Evolutionary conservation across 2,797 vertebrate genomes (phyloP), one percentile per base, ranked within the genome.

Genomic region (Poeciliopsis paucimaculata): DNA sequence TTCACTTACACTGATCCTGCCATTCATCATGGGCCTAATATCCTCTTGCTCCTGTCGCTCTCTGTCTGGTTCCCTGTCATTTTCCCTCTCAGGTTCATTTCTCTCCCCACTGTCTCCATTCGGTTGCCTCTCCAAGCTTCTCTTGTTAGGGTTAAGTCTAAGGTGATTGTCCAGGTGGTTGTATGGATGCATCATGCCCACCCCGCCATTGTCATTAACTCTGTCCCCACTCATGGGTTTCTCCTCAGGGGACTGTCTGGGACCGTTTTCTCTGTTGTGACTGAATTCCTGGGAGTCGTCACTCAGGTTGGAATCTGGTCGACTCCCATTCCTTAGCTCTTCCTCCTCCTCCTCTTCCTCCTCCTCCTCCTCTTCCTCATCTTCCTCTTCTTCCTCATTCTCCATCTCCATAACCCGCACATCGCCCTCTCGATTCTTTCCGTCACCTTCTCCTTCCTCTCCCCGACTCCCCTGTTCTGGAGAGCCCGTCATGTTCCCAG

Each of bases 291-390:
- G 93, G 0, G 95, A 96, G 94, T 99, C 98, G 93, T 98, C 97
- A 85, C 98, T 99, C 90, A 98, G 96, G 88, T 97, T 99, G 2
- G 98, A 99, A 85, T 97, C 97, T 2, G 98, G 98, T 78, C 97
- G 94, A 93, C 97, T 97, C 86, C 98, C 98, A 3, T 98, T 98
- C 87, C 97, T 96, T 20, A 97, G 91, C 86, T 98, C 97, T 87
- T 98, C 94, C 79, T 96, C 95, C 46, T 96, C 95, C 66, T 96
- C 95, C 46, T 95, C 95, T 78, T 96, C 95, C 72, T 96, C 95
- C 55, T 98, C 95, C 53, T 96, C 95, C 5, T 96, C 95, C 18
- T 96, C 95, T 23, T 96, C 95, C 70, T 96, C 95, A 23, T 95
- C 95, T 3, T 96, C 95, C 36, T 96, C 96, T n/a, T 95, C 95